Base-by-base conservation (phyloP, 1,140 invertebrate genomes). In the Drosophila carrolli region DNA sequence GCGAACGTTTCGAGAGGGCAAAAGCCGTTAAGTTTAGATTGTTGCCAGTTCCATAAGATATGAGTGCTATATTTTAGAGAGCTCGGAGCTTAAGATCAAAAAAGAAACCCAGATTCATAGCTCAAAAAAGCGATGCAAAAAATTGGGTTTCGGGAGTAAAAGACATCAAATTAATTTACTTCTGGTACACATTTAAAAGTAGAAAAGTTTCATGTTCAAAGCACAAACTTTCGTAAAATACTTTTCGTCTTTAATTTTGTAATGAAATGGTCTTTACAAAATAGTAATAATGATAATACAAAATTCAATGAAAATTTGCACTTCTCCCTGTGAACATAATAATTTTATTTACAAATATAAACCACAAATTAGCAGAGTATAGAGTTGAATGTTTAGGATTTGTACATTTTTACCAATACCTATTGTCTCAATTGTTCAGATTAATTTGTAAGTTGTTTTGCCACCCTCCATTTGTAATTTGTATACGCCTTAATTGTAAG, bases 11-110 rank as follows among this genome's bases (percentile, higher is more conserved):
- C 11, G 27, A 46, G 23, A 11, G 38, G 55, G 44, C 10, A 10
- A 53, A 68, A 68, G 37, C 61, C 61, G 61, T 19, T 66, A 66
- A 68, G 65, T 3, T 38, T 9, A 29, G 27, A 32, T 62, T 41
- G 14, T 11, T 27, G 11, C 11, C 3, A n/a, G 13, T 6, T 11
- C 23, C 27, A 14, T 10, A 29, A 32, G 37, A 2, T 40, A n/a
- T 10, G 4, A 55, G 37, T n/a, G 13, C 53, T 14, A n/a, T 11
- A 35, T 14, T 58, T 10, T 8, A 10, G 37, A 48, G 47, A 46
- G 43, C 7, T 46, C 16, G 16, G 0, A 43, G 13, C 5, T n/a
- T 19, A 32, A 11, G 32, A n/a, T 7, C 2, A 9, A 1, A 48
- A 0, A 13, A 14, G 16, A 16, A 7, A 41, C 13, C 6, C 8